Percentiles rank a stretch among this genome's conserved stretches.
These are phyloP conservation scores for Cosmia pyralina DNA, from an alignment of 2,888 invertebrate species.

Conservation along the genomic window DNA sequence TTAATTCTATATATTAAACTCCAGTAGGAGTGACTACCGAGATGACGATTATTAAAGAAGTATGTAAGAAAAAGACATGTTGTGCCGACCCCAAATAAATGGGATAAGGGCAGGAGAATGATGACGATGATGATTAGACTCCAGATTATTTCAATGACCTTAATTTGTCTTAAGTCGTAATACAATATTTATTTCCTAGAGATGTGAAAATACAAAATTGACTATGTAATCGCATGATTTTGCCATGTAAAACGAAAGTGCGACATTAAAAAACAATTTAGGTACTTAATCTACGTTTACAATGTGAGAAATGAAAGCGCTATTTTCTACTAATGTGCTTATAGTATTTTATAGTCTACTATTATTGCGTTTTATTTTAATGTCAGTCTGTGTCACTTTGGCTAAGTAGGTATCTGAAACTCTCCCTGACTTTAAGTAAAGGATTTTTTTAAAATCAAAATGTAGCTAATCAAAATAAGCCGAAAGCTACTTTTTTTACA, in stretches of 20 bases:
- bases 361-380: conserved; percentile 17
- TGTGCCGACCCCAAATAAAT: no score
- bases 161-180: not conserved
- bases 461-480: conserved; percentile 20
- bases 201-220: conserved; percentile 37
- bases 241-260: conserved; percentile 66
- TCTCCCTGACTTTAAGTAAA: no score
- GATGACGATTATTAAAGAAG: no score
- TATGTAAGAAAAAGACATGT: no score
- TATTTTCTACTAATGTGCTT: conserved; percentile 54
- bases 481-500: conserved; percentile 25
- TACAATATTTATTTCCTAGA: conserved; percentile 12
- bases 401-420: not conserved
- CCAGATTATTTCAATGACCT: not conserved
- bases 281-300: conserved; percentile 52
- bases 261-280: conserved; percentile 75
- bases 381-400: not conserved
- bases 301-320: conserved; percentile 70
- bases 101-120: no score
- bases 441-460: not conserved
- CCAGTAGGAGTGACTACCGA: no score
- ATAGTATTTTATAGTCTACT: conserved; percentile 14
- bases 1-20: no score
- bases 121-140: no score
- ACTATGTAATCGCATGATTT: conserved; percentile 35